phyloP scores from a whole-genome alignment of 2,797 vertebrate species.

The Eptatretus atami region DNA sequence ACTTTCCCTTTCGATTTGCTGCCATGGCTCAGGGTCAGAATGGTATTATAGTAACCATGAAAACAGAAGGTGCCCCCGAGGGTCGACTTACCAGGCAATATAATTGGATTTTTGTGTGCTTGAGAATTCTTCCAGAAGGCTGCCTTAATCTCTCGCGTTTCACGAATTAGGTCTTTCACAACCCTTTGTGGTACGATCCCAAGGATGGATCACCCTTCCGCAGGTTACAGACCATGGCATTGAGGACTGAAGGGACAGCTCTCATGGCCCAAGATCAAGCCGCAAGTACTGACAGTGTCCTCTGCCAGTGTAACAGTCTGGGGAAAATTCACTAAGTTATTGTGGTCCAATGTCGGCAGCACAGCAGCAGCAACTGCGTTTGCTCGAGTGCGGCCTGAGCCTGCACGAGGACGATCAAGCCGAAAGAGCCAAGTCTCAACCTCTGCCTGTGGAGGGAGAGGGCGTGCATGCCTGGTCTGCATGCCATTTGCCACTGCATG shows the following conservation, averaged over 20 bases:
- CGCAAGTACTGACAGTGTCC: conserved; percentile 8
- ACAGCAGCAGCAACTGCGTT: conserved; percentile 40
- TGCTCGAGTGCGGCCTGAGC: conserved; percentile 33
- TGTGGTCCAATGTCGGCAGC: conserved; percentile 21
- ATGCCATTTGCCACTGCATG: too few species aligned
- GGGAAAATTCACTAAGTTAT: too few species aligned
- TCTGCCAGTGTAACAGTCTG: too few species aligned
- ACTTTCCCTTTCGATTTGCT: too few species aligned
- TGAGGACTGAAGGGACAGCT: conserved; percentile 22
- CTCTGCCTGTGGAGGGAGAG: conserved; percentile 29
- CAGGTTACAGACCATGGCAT: conserved; percentile 33
- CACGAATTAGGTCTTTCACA: conserved; percentile 16
- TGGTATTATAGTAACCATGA: too few species aligned
- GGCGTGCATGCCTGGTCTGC: too few species aligned
- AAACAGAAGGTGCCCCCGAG: too few species aligned
- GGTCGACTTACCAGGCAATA: too few species aligned
- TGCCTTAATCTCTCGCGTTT: too few species aligned
- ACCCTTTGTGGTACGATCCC: conserved; percentile 19
- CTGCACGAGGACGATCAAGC: conserved; percentile 30
- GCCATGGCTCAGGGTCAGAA: too few species aligned
- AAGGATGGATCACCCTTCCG: conserved; percentile 24
- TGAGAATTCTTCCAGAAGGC: too few species aligned
- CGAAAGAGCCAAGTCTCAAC: conserved; percentile 25
- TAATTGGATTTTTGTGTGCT: too few species aligned
- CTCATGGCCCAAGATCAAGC: conserved; percentile 22